Base-by-base conservation (phyloP, 2,113 vertebrate genomes). In the Antigone vipio region DNA sequence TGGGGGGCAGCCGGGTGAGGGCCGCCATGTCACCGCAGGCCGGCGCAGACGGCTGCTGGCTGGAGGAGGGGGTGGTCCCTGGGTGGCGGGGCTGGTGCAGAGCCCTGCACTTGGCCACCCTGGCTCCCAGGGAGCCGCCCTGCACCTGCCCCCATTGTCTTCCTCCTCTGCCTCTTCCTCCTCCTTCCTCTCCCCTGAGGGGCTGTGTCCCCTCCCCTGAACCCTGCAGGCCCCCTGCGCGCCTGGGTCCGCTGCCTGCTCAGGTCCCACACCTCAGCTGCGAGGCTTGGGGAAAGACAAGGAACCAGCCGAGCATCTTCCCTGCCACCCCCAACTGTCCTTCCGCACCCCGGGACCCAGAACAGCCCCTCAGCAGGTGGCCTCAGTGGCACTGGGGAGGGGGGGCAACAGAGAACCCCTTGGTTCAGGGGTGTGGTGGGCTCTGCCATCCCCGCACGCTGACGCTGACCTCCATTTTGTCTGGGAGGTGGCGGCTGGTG, bases 391-490 rank as follows among this genome's bases (percentile, higher is more conserved):
- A 4, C 52, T 30, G 10, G 47, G 18, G 23, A 21, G 9, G 20
- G 34, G 12, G 21, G 69, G 55, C 16, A 24, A 74, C 66, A 67
- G 42, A 42, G 8, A n/a, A 9, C 12, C 53, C 32, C 5, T 18
- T 2, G 0, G 38, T 38, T 15, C 42, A 27, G 71, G 88, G 88
- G 38, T 59, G 82, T 88, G 91, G 75, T 90, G 83, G 56, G 62
- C 89, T 78, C 64, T 79, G 71, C 67, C 47, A n/a, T 76, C 47
- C 59, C 89, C 11, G 4, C 74, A 0, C 1, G 1, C 78, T 75
- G 78, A 40, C 4, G 11, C 66, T 78, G 90, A 42, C 82, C 71
- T 94, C 95, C 96, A 93, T 97, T 85, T 96, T 95, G 95, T 93
- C 53, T 52, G 78, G 74, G 81, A 93, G 90, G 67, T 82, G 81